Evolutionary conservation across 2,888 invertebrate species (phyloP).

Genomic region (Orthonychiurus folsomi): DNA sequence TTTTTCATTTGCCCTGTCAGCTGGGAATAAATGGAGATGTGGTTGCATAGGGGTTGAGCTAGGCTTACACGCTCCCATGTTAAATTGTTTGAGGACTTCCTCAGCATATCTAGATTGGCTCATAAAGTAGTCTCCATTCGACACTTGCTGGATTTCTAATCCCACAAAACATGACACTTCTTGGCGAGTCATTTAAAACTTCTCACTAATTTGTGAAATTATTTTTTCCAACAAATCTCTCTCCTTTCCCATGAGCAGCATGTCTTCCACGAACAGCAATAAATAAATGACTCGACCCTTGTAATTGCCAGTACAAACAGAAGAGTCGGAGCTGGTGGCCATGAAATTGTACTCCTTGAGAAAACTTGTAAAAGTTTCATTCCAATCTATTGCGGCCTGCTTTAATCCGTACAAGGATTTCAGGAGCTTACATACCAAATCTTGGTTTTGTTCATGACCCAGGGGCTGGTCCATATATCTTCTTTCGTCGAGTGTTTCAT

Average conservation of each 20-base stretch:
- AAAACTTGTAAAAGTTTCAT: slow-evolving; percentile 1
- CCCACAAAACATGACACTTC: too few relatives aligned
- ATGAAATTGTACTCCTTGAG: background rate
- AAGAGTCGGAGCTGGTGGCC: background rate
- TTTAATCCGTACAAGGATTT: slow-evolving; percentile 9
- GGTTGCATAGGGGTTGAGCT: too few relatives aligned
- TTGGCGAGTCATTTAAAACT: too few relatives aligned
- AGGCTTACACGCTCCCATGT: too few relatives aligned
- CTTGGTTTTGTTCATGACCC: slow-evolving; percentile 14
- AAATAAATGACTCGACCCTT: background rate
- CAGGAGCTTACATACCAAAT: slow-evolving; percentile 8
- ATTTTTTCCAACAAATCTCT: background rate
- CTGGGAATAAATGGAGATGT: too few relatives aligned
- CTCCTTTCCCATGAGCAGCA: background rate
- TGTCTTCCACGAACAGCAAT: background rate
- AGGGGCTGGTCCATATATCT: slow-evolving; percentile 30
- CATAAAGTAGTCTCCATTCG: too few relatives aligned
- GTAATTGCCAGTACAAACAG: background rate
- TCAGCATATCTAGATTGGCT: too few relatives aligned
- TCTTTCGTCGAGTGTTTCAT: slow-evolving; percentile 18
- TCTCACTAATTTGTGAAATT: background rate
- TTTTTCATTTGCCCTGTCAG: too few relatives aligned
- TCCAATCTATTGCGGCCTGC: slow-evolving; percentile 8
- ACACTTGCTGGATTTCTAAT: too few relatives aligned
- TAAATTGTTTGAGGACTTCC: too few relatives aligned